Percentiles rank a stretch among this genome's conserved stretches.
Evolutionary conservation across 2,797 vertebrate species (phyloP).

Genomic region (Sebastiscus tertius): DNA sequence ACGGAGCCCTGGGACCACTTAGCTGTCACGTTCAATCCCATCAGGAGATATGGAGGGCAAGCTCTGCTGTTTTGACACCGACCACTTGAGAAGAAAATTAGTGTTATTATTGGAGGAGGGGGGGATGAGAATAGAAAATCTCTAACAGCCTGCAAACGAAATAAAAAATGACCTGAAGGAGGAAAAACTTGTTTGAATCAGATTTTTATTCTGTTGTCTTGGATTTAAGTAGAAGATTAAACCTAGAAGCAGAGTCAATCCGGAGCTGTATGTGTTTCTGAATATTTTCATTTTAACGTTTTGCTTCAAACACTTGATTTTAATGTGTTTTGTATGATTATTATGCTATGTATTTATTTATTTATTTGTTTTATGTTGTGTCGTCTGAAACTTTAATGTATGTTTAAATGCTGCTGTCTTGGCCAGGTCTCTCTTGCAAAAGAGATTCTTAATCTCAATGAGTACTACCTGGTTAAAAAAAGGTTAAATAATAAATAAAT

Average conservation of each 20-base stretch:
- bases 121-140: slow-evolving; percentile 8
- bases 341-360: too few relatives aligned
- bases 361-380: too few relatives aligned
- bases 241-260: too few relatives aligned
- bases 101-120: slow-evolving; percentile 57
- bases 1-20: slow-evolving; percentile 89
- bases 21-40: slow-evolving; percentile 91
- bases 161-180: background rate
- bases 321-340: too few relatives aligned
- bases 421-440: too few relatives aligned
- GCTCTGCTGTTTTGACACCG: slow-evolving; percentile 64
- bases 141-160: slow-evolving; percentile 14
- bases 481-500: too few relatives aligned
- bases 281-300: too few relatives aligned
- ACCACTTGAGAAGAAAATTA: slow-evolving; percentile 72
- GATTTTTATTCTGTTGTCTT: slow-evolving; percentile 14
- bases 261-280: too few relatives aligned
- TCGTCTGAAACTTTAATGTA: accelerated
- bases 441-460: too few relatives aligned
- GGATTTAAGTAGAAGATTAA: background rate
- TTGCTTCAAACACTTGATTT: too few relatives aligned
- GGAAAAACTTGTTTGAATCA: background rate
- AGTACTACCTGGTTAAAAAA: too few relatives aligned
- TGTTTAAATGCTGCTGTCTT: too few relatives aligned
- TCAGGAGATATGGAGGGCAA: slow-evolving; percentile 57